Evolutionary conservation across 2,113 vertebrate genomes (phyloP).

Genomic region (Apaloderma vittatum): DNA sequence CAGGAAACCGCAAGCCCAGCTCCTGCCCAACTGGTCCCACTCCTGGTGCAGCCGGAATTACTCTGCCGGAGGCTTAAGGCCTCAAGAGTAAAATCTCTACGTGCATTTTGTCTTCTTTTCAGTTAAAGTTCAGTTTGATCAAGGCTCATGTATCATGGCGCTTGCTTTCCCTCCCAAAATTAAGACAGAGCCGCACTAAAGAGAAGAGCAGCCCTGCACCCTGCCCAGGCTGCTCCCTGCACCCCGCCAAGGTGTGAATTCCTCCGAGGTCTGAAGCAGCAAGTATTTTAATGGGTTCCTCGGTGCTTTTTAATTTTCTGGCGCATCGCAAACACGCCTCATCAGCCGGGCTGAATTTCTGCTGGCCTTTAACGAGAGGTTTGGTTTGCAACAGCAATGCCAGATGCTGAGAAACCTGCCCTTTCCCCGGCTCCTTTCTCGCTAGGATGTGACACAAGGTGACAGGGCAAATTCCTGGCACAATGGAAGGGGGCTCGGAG

Average conservation of each 20-base stretch:
- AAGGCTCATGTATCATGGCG: not conserved
- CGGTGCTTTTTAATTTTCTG: not conserved
- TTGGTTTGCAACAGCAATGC: not conserved
- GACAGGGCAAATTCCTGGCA: not conserved
- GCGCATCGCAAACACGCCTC: not conserved
- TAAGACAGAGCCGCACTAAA: not conserved
- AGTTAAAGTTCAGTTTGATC: not conserved
- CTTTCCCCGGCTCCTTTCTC: not conserved
- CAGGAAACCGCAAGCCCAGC: not conserved
- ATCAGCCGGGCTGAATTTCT: not conserved
- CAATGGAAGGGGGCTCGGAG: not conserved
- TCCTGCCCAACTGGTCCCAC: not conserved
- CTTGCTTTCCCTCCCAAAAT: not conserved
- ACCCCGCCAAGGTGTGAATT: not conserved
- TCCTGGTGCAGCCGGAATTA: not conserved
- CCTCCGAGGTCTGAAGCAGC: not conserved
- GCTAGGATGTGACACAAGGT: rapidly evolving
- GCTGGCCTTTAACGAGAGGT: rapidly evolving
- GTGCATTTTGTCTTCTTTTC: rapidly evolving
- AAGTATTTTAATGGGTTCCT: not conserved
- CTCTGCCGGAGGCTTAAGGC: no score
- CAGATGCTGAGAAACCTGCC: not conserved
- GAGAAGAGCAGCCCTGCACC: not conserved
- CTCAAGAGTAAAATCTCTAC: not conserved
- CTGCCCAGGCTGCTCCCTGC: not conserved